These are phyloP conservation scores for Microctenopoma lineatum DNA, from an alignment of 2,797 vertebrate species.

Conservation along the genomic window DNA sequence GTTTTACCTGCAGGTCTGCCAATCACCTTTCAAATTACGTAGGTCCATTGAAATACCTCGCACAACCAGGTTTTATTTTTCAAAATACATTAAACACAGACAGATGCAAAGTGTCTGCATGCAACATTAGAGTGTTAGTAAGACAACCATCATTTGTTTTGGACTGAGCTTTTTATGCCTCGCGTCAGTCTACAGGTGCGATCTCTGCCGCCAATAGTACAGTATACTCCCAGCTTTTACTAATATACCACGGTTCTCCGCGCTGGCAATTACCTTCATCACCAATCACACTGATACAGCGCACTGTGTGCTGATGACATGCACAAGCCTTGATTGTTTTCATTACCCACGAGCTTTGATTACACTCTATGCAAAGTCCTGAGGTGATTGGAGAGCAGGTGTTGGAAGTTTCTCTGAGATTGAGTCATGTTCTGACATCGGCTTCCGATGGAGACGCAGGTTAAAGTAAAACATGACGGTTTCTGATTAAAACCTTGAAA, in stretches of 20 bases:
- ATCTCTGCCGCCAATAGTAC: constrained; percentile 7
- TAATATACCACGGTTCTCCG: constrained; percentile 30
- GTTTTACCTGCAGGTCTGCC: constrained; percentile 14
- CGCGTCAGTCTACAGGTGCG: constrained; percentile 25
- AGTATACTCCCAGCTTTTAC: constrained; percentile 27
- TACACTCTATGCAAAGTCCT: constrained; percentile 47
- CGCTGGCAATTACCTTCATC: constrained; percentile 68
- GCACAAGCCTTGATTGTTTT: constrained; percentile 65
- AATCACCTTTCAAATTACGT: constrained; percentile 9
- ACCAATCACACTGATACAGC: constrained; percentile 66
- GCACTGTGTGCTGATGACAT: constrained; percentile 69
- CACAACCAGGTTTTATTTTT: too few relatives aligned
- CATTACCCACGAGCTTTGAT: constrained; percentile 64
- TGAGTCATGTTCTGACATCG: constrained; percentile 21
- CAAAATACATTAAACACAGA: too few relatives aligned
- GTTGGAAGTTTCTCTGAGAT: constrained; percentile 30
- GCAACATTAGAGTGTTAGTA: too few relatives aligned
- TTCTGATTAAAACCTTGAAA: background rate
- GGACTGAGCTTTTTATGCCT: background rate
- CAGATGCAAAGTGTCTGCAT: too few relatives aligned
- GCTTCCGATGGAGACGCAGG: background rate
- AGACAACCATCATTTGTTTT: too few relatives aligned
- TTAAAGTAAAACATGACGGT: background rate
- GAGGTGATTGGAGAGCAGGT: constrained; percentile 60
- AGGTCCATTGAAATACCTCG: background rate